Percentiles rank a stretch among this genome's conserved stretches.
Conservation (phyloP, 37 sponge, comb jelly and placozoan species). For the Crambe crambe region DNA sequence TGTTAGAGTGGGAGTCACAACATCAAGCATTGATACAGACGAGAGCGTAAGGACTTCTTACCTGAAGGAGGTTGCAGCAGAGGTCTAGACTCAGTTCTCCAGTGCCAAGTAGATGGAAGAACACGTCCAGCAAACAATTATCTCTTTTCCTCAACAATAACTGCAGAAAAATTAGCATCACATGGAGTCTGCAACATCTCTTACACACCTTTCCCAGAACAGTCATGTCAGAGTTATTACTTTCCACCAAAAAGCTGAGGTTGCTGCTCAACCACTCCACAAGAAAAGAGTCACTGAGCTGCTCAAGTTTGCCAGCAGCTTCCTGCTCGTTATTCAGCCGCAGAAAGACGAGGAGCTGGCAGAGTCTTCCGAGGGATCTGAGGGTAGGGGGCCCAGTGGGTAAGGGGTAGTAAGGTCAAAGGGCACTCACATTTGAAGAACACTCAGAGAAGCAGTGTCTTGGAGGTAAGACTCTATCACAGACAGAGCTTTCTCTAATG, state of each 20-base stretch:
- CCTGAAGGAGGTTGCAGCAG: constrained; percentile 18
- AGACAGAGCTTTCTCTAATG: too few relatives aligned
- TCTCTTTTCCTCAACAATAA: not conserved
- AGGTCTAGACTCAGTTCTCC: not conserved
- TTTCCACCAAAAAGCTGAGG: constrained; percentile 2
- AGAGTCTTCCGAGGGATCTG: constrained; percentile 9
- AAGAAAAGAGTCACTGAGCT: constrained; percentile 7
- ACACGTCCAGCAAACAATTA: constrained; percentile 21
- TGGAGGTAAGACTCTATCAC: not conserved
- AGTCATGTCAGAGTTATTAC: not conserved
- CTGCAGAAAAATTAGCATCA: not conserved
- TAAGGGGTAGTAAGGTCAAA: not conserved
- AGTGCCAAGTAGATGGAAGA: not conserved
- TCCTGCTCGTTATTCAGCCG: not conserved
- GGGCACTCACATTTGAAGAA: not conserved
- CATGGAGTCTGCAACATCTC: not conserved
- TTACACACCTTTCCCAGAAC: constrained; percentile 22
- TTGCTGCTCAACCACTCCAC: constrained; percentile 11
- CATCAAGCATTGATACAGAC: not conserved
- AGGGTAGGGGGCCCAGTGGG: not conserved
- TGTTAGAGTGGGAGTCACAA: not conserved
- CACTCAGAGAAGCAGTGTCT: not conserved
- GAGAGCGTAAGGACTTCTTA: too few relatives aligned
- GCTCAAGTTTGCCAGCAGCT: not conserved
- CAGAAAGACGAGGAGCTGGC: constrained; percentile 11